A percentile compares a stretch with the other conserved stretches of the same genome.
phyloP scores from a whole-genome alignment of 2,888 invertebrate genomes.

The Hylaea fasciaria region DNA sequence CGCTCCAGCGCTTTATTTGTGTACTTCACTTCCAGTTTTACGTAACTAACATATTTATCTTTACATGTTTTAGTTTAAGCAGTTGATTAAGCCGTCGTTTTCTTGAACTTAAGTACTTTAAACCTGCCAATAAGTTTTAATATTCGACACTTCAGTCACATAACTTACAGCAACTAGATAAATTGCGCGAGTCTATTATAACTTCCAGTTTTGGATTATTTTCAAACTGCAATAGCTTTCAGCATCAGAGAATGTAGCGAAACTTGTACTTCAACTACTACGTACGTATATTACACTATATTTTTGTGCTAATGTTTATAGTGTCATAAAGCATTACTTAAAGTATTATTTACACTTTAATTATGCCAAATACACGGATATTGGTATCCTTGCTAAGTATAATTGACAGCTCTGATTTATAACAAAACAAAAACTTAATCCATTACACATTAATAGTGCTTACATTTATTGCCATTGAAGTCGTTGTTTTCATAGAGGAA shows the following conservation, averaged over 20 bases:
- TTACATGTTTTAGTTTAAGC: no score
- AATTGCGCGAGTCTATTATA: no score
- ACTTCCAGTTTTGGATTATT: no score
- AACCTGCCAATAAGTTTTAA: background rate
- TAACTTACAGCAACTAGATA: background rate
- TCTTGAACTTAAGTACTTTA: background rate
- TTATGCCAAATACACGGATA: conserved; percentile 7
- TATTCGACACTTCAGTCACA: background rate
- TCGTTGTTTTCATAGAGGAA: conserved; percentile 55
- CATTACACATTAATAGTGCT: conserved; percentile 25
- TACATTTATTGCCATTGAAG: conserved; percentile 25
- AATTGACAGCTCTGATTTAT: conserved; percentile 26
- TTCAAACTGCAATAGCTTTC: no score
- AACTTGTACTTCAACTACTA: no score
- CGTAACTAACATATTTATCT: no score
- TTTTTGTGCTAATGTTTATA: background rate
- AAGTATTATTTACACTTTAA: background rate
- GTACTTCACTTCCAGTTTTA: no score
- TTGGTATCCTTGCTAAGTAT: conserved; percentile 18
- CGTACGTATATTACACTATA: no score
- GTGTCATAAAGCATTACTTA: background rate
- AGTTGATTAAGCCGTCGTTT: background rate
- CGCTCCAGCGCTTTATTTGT: no score
- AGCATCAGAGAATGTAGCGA: no score
- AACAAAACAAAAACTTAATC: conserved; percentile 22